These are phyloP conservation scores for Oscheius sp. DNA, from an alignment of 2,888 invertebrate species.

Conservation along the genomic window DNA sequence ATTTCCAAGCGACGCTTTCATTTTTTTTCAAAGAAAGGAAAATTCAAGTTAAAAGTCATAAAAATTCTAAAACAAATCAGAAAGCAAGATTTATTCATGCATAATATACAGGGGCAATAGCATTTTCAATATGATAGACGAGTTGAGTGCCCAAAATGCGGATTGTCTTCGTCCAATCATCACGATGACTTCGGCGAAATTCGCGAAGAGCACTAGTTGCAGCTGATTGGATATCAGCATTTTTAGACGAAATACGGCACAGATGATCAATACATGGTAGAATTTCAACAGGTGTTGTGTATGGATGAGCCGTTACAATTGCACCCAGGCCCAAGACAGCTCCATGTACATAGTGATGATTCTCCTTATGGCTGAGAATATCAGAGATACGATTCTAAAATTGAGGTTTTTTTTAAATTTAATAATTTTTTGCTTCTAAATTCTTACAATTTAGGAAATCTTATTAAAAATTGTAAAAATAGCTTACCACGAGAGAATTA, in stretches of 20 bases:
- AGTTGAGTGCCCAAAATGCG: slow-evolving; percentile 40
- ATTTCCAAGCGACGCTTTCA: no score
- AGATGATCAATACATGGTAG: slow-evolving; percentile 39
- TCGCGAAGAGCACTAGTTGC: slow-evolving; percentile 42
- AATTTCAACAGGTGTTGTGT: slow-evolving; percentile 42
- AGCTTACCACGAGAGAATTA: background rate
- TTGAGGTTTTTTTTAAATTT: no score
- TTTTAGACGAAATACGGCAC: slow-evolving; percentile 25
- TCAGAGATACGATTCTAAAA: background rate
- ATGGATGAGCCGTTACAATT: slow-evolving; percentile 49
- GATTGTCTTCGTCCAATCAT: slow-evolving; percentile 44
- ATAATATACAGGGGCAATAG: slow-evolving; percentile 54
- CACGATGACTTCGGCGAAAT: slow-evolving; percentile 47
- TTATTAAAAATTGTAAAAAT: background rate
- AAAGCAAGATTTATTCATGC: slow-evolving; percentile 28
- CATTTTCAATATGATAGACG: slow-evolving; percentile 50
- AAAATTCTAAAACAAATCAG: background rate
- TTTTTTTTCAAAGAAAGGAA: no score
- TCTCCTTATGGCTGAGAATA: background rate
- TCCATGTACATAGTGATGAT: slow-evolving; percentile 39
- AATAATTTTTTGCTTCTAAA: no score
- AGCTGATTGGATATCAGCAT: slow-evolving; percentile 36
- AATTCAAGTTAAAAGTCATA: no score
- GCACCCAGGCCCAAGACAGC: slow-evolving; percentile 46
- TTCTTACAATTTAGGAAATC: background rate